These are phyloP conservation scores for Sphenopsis melanotis DNA, from an alignment of 2,797 vertebrate genomes.

Conservation along the genomic window DNA sequence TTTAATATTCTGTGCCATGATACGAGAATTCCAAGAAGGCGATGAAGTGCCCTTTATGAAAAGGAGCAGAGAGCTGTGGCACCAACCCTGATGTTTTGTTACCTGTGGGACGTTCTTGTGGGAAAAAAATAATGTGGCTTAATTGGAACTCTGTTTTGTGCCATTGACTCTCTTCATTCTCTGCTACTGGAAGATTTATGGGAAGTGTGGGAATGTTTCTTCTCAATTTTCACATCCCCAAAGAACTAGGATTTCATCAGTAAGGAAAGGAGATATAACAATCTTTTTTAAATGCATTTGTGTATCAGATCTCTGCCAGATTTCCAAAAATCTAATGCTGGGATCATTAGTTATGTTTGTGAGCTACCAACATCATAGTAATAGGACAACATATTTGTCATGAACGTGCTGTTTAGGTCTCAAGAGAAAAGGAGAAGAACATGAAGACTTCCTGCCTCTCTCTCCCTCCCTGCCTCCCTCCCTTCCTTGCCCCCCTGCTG, in stretches of 20 bases:
- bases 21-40: background rate
- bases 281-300: background rate
- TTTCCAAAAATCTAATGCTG: background rate
- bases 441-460: background rate
- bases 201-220: background rate
- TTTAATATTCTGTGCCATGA: background rate
- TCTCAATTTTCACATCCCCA: background rate
- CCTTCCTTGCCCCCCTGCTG: background rate
- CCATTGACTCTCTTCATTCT: background rate
- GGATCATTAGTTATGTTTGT: background rate
- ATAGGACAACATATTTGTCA: background rate
- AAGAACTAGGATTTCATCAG: background rate
- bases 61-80: background rate
- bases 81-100: background rate
- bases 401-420: background rate
- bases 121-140: background rate
- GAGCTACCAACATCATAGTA: background rate
- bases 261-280: background rate
- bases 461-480: background rate
- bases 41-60: background rate
- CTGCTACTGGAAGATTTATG: background rate
- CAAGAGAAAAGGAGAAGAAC: background rate
- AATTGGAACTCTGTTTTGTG: slow-evolving; percentile 30
- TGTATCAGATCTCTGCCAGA: background rate
- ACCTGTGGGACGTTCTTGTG: background rate